Base-by-base conservation (phyloP, 2,888 invertebrate species). In the Drosophila lutescens region DNA sequence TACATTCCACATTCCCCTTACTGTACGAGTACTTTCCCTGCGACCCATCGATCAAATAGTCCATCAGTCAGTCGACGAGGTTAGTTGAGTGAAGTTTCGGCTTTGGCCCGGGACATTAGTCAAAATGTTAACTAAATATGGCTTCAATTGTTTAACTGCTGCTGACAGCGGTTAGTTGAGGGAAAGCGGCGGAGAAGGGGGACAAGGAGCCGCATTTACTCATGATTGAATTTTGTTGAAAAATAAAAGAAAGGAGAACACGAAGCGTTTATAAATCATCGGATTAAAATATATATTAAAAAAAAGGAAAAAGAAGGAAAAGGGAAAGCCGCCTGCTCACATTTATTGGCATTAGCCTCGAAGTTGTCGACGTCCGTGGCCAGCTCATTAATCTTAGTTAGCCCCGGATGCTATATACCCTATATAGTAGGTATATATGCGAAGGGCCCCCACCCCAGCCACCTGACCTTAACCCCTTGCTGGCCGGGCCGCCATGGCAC, bases 351-450 rank as follows among this genome's bases (percentile, higher is more conserved):
- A 62, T 62, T 58, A 58, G 58, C 40, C 47, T 41, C 62, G 41
- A 62, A 62, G 47, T 62, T 62, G 58, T 43, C 58, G 62, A 50
- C 63, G 58, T 34, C 51, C 36, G 43, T 49, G 43, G 40, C 34
- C 56, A 13, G 40, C 69, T 69, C 69, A 70, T 70, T 69, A 69
- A 70, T 70, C 70, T 69, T 69, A 61, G 70, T 70, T 70, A 60
- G 60, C 62, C 46, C 40, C 10, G 32, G 38, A 47, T 15, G 32
- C 9, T 34, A 13, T 40, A 57, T 32, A 47, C 47, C 12, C 47
- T 23, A 44, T 44, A 10, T 17, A 43, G 43, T 20, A 23, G 26
- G 4, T 20, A 38, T 38, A 38, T 38, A 38, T 38, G 5, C 6
- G 20, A 43, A 43, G 20, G 43, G 20, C 20, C 13, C 2, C 43